These are phyloP conservation scores for Phallusia fumigata DNA, from an alignment of 23 tunicate species.

Conservation along the genomic window DNA sequence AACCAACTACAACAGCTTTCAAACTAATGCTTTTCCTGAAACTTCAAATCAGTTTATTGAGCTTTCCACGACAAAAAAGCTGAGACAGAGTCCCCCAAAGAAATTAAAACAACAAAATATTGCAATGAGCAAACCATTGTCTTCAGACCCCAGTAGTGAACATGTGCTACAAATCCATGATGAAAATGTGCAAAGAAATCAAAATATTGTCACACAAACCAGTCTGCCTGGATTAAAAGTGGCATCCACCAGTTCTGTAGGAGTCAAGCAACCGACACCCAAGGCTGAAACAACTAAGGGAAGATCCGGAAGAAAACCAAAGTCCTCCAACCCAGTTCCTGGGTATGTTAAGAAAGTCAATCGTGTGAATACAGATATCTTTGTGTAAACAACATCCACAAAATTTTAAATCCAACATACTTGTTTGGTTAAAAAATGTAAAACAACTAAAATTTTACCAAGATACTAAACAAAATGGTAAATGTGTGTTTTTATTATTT, in stretches of 20 bases:
- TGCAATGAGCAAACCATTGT: background rate
- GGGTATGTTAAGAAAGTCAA: no score
- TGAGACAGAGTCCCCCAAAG: background rate
- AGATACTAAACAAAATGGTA: no score
- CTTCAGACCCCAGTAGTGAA: background rate
- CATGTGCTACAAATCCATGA: background rate
- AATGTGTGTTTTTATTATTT: no score
- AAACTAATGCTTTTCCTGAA: background rate
- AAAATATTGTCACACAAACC: background rate
- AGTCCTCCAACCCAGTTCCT: background rate
- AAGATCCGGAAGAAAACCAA: background rate
- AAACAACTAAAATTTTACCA: no score
- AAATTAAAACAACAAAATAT: background rate
- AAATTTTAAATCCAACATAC: no score
- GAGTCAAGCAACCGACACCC: background rate
- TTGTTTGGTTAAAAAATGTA: no score
- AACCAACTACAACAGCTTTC: background rate
- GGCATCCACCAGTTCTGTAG: background rate
- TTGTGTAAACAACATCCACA: no score
- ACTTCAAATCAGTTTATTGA: slow-evolving; percentile 1
- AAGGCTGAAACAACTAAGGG: background rate
- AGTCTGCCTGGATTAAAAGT: background rate
- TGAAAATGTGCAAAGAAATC: background rate
- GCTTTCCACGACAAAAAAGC: background rate
- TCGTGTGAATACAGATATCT: no score